These are phyloP conservation scores for Diarsia brunnea DNA, from an alignment of 2,888 invertebrate genomes.

Conservation along the genomic window DNA sequence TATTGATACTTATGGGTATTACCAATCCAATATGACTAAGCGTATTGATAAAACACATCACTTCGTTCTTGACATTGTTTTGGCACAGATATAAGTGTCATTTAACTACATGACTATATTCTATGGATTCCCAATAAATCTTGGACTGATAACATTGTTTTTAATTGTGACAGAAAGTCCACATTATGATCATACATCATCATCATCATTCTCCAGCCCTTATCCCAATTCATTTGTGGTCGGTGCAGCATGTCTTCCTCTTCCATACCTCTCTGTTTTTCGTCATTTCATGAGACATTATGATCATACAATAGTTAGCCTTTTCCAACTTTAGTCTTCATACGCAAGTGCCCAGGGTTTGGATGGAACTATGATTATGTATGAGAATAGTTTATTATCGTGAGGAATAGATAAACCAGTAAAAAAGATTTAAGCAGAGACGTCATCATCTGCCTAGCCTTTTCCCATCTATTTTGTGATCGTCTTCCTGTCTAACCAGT, in stretches of 20 bases:
- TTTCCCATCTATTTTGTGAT: too few relatives aligned
- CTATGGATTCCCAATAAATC: not conserved
- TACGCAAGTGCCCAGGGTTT: constrained; percentile 1
- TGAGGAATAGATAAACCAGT: not conserved
- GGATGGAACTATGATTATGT: not conserved
- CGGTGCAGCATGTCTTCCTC: too few relatives aligned
- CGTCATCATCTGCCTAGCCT: too few relatives aligned
- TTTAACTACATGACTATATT: not conserved
- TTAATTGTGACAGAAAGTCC: not conserved
- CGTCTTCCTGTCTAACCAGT: too few relatives aligned
- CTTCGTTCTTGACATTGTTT: too few relatives aligned
- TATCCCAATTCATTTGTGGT: too few relatives aligned
- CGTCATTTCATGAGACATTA: too few relatives aligned
- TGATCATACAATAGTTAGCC: not conserved
- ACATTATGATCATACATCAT: not conserved
- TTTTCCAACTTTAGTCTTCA: not conserved
- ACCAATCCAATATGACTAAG: not conserved
- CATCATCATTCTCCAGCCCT: too few relatives aligned
- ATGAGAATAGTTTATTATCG: not conserved
- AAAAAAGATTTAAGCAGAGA: not conserved
- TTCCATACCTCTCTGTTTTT: too few relatives aligned
- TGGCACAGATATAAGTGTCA: not conserved
- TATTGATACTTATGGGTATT: not conserved
- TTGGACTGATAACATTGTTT: constrained; percentile 14
- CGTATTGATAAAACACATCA: not conserved